Percentiles rank a stretch among this genome's conserved stretches.
Evolutionary conservation across 2,888 invertebrate genomes (phyloP).

Genomic region (Tetragnatha montana): DNA sequence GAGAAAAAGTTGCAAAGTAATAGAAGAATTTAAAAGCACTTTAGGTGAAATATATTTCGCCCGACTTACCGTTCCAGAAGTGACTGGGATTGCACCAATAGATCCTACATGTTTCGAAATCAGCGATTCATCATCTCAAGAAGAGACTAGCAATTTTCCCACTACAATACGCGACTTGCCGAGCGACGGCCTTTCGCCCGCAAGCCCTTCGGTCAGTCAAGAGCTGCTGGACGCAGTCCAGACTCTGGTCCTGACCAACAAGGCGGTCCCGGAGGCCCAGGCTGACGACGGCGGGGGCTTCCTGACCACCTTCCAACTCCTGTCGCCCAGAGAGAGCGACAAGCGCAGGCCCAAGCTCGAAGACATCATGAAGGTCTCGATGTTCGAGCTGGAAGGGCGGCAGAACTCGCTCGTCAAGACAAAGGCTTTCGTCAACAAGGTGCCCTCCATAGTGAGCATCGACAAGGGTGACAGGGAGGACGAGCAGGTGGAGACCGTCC

Average conservation of each 20-base stretch:
- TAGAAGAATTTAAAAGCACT: neutral
- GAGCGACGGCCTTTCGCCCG: too few species aligned
- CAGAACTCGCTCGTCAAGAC: neutral
- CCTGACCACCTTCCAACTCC: neutral
- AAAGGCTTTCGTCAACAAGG: neutral
- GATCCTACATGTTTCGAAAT: too few species aligned
- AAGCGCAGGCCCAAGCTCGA: constrained; percentile 11
- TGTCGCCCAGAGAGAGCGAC: too few species aligned
- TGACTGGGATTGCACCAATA: neutral
- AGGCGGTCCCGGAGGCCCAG: neutral
- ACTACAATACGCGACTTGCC: too few species aligned
- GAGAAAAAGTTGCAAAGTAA: neutral
- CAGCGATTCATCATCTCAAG: too few species aligned
- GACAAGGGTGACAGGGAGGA: neutral
- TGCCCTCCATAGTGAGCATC: neutral
- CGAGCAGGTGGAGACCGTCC: neutral
- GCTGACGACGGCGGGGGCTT: neutral
- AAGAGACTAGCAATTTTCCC: too few species aligned
- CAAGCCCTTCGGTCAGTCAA: too few species aligned
- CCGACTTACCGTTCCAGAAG: neutral
- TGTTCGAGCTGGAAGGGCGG: neutral
- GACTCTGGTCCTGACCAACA: neutral
- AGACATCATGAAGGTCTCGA: constrained; percentile 6
- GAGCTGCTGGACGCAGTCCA: neutral
- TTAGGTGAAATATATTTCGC: too few species aligned